Percentiles rank a stretch among this genome's conserved stretches.
Conservation (phyloP, 2,113 vertebrate species). For the Romanogobio albipinnatus region DNA sequence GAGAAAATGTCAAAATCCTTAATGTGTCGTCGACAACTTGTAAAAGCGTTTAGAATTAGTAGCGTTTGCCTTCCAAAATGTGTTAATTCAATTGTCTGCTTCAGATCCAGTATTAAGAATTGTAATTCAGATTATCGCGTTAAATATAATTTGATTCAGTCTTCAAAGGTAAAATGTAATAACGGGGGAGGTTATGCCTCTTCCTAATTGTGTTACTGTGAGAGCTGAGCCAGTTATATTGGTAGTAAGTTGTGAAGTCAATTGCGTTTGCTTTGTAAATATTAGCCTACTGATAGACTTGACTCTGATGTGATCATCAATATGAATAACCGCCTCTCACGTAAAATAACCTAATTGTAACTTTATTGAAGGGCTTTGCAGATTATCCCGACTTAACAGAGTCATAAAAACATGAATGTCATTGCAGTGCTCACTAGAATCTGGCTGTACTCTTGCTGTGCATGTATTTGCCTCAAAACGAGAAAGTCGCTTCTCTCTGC, state of each 20-base stretch:
- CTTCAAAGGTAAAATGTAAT: conserved; percentile 66
- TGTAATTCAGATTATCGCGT: conserved; percentile 77
- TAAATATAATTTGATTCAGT: conserved; percentile 74
- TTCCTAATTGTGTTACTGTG: conserved; percentile 64
- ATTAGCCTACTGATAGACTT: conserved; percentile 29
- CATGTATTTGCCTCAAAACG: not conserved
- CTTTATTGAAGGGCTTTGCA: conserved; percentile 2
- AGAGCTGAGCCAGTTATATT: conserved; percentile 46
- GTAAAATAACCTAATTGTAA: not conserved
- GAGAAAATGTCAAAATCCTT: not conserved
- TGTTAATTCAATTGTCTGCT: conserved; percentile 75
- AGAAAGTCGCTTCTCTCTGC: not conserved
- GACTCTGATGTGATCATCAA: conserved; percentile 33
- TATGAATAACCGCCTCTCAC: conserved; percentile 1
- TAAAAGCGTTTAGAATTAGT: conserved; percentile 4
- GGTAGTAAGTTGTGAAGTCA: conserved; percentile 48
- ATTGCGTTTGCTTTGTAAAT: conserved; percentile 46
- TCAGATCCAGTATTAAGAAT: conserved; percentile 68
- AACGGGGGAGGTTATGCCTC: conserved; percentile 63
- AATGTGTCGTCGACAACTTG: not conserved
- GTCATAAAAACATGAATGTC: conserved; percentile 11
- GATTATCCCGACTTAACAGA: not conserved
- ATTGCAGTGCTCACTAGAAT: not conserved
- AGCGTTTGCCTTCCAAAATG: conserved; percentile 59
- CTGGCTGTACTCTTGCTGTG: no score